phyloP scores from a whole-genome alignment of 2,888 invertebrate species.

The Oligia fasciuncula region DNA sequence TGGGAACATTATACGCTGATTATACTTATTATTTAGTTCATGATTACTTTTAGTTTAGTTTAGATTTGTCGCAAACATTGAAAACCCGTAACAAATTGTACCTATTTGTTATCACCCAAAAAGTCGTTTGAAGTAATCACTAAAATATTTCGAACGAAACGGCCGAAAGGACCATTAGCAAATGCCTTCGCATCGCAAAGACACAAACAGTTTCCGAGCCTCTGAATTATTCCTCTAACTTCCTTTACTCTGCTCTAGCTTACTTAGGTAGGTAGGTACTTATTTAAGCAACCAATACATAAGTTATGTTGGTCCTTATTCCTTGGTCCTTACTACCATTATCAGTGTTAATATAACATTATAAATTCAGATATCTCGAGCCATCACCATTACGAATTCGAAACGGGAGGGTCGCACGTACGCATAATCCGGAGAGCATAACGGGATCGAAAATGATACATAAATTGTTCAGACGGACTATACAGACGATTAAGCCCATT shows the following conservation, averaged over 20 bases:
- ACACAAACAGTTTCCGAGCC: slow-evolving; percentile 41
- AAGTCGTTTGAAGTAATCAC: slow-evolving; percentile 43
- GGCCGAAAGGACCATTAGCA: slow-evolving; percentile 37
- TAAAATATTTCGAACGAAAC: slow-evolving; percentile 46
- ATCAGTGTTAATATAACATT: slow-evolving; percentile 74
- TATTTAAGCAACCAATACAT: slow-evolving; percentile 50
- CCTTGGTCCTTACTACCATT: slow-evolving; percentile 56
- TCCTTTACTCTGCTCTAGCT: slow-evolving; percentile 36
- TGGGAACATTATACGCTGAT: background rate
- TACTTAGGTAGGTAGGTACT: slow-evolving; percentile 21
- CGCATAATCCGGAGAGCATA: slow-evolving; percentile 87
- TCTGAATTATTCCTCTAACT: slow-evolving; percentile 51
- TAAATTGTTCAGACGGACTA: slow-evolving; percentile 88
- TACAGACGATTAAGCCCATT: slow-evolving; percentile 89
- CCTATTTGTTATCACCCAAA: slow-evolving; percentile 18
- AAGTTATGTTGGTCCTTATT: slow-evolving; percentile 52
- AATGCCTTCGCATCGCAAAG: slow-evolving; percentile 52
- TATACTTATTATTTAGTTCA: background rate
- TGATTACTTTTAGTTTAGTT: background rate
- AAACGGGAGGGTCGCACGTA: slow-evolving; percentile 77
- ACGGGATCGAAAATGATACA: slow-evolving; percentile 90
- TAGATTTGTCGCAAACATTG: background rate
- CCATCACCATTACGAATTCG: slow-evolving; percentile 81
- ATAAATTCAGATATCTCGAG: slow-evolving; percentile 82
- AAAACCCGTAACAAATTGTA: slow-evolving; percentile 12